Conservation (phyloP, 92 coral and sea anemone species). For the Ricordea florida region DNA sequence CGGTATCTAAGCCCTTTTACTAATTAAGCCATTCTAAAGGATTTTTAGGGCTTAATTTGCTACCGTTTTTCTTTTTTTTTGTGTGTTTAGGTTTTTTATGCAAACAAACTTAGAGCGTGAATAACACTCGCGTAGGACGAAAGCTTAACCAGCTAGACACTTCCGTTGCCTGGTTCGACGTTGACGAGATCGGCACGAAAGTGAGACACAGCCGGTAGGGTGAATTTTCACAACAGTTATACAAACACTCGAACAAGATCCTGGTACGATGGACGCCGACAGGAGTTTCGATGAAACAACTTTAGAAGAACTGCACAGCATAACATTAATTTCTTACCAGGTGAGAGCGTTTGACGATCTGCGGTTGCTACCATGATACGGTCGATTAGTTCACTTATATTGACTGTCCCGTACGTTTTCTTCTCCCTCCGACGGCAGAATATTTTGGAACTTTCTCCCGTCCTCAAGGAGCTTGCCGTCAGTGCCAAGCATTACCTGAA, state of each 20-base stretch:
- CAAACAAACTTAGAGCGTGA: not conserved
- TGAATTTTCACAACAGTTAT: not conserved
- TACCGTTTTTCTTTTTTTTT: not conserved
- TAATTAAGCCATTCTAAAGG: no score
- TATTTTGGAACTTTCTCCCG: constrained; percentile 82
- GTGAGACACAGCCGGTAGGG: not conserved
- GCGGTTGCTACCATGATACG: no score
- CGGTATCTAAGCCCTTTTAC: no score
- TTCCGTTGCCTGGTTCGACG: not conserved
- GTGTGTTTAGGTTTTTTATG: not conserved
- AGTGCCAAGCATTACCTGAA: constrained; percentile 87
- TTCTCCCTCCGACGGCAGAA: constrained; percentile 70
- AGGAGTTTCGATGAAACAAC: constrained; percentile 58
- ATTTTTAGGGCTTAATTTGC: no score
- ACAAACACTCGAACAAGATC: not conserved
- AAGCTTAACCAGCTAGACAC: not conserved
- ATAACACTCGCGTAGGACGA: not conserved
- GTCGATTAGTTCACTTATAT: not conserved
- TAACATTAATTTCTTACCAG: constrained; percentile 71
- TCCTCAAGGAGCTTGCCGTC: constrained; percentile 76
- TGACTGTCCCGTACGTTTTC: not conserved
- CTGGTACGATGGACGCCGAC: constrained; percentile 1
- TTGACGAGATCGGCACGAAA: no score
- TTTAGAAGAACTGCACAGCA: constrained; percentile 65
- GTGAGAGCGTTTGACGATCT: constrained; percentile 38